These are phyloP conservation scores for Crambe crambe DNA, from an alignment of 37 sponge, comb jelly and placozoan species.

Conservation along the genomic window DNA sequence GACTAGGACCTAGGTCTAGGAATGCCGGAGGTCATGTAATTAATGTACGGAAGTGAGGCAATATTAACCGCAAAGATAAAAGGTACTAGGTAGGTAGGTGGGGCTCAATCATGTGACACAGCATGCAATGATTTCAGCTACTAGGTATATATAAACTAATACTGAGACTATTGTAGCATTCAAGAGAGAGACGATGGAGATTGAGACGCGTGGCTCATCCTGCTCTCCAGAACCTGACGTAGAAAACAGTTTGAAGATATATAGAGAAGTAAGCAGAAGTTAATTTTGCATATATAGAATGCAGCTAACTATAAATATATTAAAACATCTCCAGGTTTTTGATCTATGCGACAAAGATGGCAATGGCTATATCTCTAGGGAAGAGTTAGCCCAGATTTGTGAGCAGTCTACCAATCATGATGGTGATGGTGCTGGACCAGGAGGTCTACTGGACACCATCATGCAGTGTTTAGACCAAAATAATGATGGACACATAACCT, in stretches of 20 bases:
- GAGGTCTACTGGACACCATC: slow-evolving; percentile 20
- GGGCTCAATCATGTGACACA: not conserved
- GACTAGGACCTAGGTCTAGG: not conserved
- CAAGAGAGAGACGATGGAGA: no score
- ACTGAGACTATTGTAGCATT: no score
- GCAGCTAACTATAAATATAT: no score
- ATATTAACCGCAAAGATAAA: no score
- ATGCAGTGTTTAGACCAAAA: slow-evolving; percentile 30
- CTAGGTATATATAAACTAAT: not conserved
- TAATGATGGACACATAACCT: slow-evolving; percentile 50
- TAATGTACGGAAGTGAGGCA: no score
- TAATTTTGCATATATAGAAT: no score
- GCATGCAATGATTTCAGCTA: no score
- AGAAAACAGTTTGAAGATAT: not conserved
- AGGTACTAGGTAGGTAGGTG: not conserved
- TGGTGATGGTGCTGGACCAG: not conserved
- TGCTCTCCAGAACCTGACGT: not conserved
- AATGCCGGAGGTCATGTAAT: no score
- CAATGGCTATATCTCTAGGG: slow-evolving; percentile 38
- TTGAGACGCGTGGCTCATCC: not conserved
- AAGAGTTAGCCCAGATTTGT: slow-evolving; percentile 7
- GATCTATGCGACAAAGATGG: slow-evolving; percentile 43
- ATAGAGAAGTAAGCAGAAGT: not conserved
- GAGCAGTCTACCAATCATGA: no score
- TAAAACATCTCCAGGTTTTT: slow-evolving; percentile 29